Evolutionary conservation across 2,113 vertebrate genomes (phyloP).

Genomic region (Noturus placidus): DNA sequence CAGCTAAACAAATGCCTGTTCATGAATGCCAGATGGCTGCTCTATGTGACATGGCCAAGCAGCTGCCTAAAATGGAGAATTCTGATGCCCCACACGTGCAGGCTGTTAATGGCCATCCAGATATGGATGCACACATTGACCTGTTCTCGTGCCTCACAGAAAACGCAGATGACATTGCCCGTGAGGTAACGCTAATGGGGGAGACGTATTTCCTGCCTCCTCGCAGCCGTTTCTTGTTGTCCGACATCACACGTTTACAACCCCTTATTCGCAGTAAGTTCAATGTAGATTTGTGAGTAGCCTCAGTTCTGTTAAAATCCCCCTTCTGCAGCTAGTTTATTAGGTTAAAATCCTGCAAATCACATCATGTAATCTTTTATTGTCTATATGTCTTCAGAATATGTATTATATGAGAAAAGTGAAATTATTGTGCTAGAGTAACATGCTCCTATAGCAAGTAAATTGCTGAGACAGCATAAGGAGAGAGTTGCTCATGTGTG

Average conservation of each 20-base stretch:
- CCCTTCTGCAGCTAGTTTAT: background rate
- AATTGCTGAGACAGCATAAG: background rate
- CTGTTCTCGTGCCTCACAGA: conserved; percentile 78
- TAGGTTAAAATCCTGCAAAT: background rate
- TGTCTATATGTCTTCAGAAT: background rate
- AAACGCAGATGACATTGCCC: conserved; percentile 69
- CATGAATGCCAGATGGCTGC: conserved; percentile 75
- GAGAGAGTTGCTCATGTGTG: background rate
- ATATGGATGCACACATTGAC: conserved; percentile 69
- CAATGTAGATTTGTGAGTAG: background rate
- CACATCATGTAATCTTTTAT: background rate
- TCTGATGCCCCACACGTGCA: conserved; percentile 55
- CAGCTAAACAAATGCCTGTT: conserved; percentile 44
- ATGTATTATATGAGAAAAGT: background rate
- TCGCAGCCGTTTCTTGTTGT: conserved; percentile 85
- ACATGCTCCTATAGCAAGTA: background rate
- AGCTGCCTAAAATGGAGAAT: conserved; percentile 67
- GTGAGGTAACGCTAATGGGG: conserved; percentile 79
- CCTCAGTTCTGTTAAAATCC: background rate
- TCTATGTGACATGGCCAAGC: conserved; percentile 91
- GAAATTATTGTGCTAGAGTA: background rate
- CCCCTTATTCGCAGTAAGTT: conserved; percentile 87
- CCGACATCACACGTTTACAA: conserved; percentile 84
- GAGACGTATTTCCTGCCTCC: conserved; percentile 87
- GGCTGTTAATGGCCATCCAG: conserved; percentile 58